These are phyloP conservation scores for Hirtodrosophila trivittata DNA, from an alignment of 2,888 invertebrate species.

Conservation along the genomic window DNA sequence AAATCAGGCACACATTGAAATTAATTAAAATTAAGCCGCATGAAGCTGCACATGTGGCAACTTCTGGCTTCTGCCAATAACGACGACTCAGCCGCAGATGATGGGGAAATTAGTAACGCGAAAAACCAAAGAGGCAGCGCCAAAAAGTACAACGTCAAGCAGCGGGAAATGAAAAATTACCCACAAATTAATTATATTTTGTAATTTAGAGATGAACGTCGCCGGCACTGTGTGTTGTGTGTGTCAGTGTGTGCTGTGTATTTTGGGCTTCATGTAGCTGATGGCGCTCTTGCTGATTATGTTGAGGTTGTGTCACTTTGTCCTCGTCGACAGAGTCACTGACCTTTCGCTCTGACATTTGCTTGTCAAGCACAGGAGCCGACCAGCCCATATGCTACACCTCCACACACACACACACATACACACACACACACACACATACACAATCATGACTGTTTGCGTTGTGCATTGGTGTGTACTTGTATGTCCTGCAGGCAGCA, in stretches of 20 bases:
- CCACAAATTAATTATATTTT: constrained; percentile 68
- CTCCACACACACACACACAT: constrained; percentile 1
- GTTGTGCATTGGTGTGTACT: constrained; percentile 24
- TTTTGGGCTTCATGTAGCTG: constrained; percentile 30
- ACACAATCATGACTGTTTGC: constrained; percentile 22
- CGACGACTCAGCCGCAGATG: constrained; percentile 43
- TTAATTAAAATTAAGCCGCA: constrained; percentile 68
- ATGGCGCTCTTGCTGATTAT: constrained; percentile 48
- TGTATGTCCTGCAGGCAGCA: constrained; percentile 58
- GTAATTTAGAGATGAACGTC: constrained; percentile 56
- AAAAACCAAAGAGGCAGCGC: constrained; percentile 21
- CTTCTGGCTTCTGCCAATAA: constrained; percentile 42
- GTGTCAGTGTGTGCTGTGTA: constrained; percentile 10
- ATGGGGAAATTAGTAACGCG: constrained; percentile 54
- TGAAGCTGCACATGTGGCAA: constrained; percentile 44
- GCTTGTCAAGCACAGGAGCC: constrained; percentile 52
- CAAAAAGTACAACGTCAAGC: constrained; percentile 57
- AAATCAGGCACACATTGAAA: constrained; percentile 48
- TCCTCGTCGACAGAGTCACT: constrained; percentile 31
- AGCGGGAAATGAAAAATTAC: constrained; percentile 54
- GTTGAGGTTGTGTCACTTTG: constrained; percentile 50
- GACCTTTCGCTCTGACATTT: constrained; percentile 71
- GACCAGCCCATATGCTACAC: constrained; percentile 24
- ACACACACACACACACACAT: constrained; percentile 3
- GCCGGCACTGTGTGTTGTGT: constrained; percentile 1